These are phyloP conservation scores for Platalea minor DNA, from an alignment of 2,797 vertebrate genomes.

Conservation along the genomic window DNA sequence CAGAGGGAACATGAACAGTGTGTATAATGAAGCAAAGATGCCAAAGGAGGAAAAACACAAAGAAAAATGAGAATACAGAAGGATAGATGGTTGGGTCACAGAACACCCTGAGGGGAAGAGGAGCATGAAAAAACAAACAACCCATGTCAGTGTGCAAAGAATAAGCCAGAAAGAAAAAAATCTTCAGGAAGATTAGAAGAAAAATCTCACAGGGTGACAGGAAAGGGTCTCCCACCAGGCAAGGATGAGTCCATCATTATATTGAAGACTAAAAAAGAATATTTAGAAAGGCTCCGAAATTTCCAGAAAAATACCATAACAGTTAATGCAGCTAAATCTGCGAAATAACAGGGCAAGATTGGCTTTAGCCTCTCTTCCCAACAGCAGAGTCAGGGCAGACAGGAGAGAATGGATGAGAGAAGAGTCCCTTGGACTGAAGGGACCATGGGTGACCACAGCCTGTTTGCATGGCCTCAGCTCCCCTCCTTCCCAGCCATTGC, in stretches of 20 bases:
- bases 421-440: neutral
- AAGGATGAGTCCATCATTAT: neutral
- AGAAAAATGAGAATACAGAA: slow-evolving; percentile 13
- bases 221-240: neutral
- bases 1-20: neutral
- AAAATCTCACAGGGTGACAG: neutral
- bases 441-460: fast-evolving
- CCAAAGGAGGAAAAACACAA: neutral
- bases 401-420: neutral
- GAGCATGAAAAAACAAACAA: neutral
- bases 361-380: neutral
- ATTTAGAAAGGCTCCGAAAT: neutral
- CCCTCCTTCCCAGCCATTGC: neutral
- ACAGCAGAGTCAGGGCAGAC: neutral
- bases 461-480: neutral
- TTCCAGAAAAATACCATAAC: neutral
- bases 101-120: neutral
- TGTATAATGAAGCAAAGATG: neutral
- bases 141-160: neutral
- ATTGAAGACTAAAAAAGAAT: neutral
- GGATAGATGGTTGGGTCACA: neutral
- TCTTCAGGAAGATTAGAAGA: neutral
- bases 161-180: neutral
- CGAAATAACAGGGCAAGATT: neutral
- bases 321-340: neutral